Base-by-base conservation (phyloP, 2,888 invertebrate species). In the Iselma pallidipennis region DNA sequence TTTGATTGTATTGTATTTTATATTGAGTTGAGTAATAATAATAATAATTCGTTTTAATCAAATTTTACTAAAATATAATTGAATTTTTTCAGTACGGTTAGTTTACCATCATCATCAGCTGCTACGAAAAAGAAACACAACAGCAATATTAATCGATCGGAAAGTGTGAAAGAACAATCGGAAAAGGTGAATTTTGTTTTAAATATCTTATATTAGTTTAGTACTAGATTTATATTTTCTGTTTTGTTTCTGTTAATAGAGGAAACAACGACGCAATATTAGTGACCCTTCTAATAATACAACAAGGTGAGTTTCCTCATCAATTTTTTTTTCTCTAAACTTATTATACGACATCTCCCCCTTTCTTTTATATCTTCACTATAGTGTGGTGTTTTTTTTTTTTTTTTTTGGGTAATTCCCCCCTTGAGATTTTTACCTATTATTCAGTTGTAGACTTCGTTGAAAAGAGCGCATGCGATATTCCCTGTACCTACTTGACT, bases 201-300 rank as follows among this genome's bases (percentile, higher is more conserved):
- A 55, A 23, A 55, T 25, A n/a, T 14, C 3, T 9, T 21, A 4
- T 28, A 42, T 29, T 12, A 26, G n/a, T 48, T 56, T 50, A 5
- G 26, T 52, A 10, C 14, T 37, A 21, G 42, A 19, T 25, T 51
- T 61, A 21, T 57, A 21, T 51, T 53, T 51, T 2, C 25, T 29
- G 26, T 33, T 31, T 60, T 51, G 42, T 56, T 68, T 53, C 55
- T 23, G 63, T 66, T 74, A 71, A 65, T 85, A 89, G 86, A 83
- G 84, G 74, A 86, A 90, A 73, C 89, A 88, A 78, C 87, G 89
- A 73, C 85, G 91, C 75, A 92, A 92, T 83, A 90, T 90, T 73
- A 91, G 91, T 76, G 92, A 92, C 84, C 92, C 92, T 50, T 91
- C 90, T 82, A 86, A 91, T 74, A 89, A 89, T 67, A 88, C 88